These are phyloP conservation scores for Anguilla obscura DNA, from an alignment of 2,797 vertebrate genomes.

Conservation along the genomic window DNA sequence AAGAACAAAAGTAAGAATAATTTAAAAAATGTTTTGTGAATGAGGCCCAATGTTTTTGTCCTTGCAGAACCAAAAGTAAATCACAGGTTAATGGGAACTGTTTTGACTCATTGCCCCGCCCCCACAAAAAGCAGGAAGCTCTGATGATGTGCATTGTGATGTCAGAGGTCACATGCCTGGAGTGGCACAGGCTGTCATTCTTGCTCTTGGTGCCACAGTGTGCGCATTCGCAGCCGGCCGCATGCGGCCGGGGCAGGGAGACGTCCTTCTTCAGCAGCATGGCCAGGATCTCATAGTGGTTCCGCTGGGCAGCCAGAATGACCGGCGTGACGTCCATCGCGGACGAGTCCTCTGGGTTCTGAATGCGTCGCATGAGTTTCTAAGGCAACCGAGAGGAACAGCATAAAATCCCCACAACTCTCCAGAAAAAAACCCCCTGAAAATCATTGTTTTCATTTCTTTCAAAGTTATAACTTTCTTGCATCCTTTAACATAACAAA, in stretches of 20 bases:
- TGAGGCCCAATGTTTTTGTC: not conserved
- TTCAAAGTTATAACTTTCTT: not conserved
- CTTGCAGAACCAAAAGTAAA: constrained; percentile 1
- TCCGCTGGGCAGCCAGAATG: constrained; percentile 96
- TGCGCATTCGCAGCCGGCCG: constrained; percentile 95
- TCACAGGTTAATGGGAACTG: not conserved
- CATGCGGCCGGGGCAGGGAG: constrained; percentile 92
- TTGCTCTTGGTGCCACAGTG: constrained; percentile 98
- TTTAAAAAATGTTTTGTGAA: too few species aligned
- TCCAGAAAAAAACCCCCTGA: not conserved
- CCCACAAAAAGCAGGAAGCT: not conserved
- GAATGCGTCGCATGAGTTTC: constrained; percentile 98
- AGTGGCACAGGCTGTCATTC: constrained; percentile 96
- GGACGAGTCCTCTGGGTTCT: constrained; percentile 96
- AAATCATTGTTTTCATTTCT: not conserved
- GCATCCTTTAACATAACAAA: not conserved
- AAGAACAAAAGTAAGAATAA: too few species aligned
- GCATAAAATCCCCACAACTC: not conserved
- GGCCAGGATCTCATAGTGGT: constrained; percentile 98
- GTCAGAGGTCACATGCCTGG: constrained; percentile 76
- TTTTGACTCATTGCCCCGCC: not conserved
- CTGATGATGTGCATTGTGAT: not conserved
- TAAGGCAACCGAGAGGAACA: constrained; percentile 57
- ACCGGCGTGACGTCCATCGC: constrained; percentile 98
- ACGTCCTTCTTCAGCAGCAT: constrained; percentile 96